Percentiles rank a stretch among this genome's conserved stretches.
Evolutionary conservation across 1,140 invertebrate genomes (phyloP).

Genomic region (Drosophila pseudoobscura): DNA sequence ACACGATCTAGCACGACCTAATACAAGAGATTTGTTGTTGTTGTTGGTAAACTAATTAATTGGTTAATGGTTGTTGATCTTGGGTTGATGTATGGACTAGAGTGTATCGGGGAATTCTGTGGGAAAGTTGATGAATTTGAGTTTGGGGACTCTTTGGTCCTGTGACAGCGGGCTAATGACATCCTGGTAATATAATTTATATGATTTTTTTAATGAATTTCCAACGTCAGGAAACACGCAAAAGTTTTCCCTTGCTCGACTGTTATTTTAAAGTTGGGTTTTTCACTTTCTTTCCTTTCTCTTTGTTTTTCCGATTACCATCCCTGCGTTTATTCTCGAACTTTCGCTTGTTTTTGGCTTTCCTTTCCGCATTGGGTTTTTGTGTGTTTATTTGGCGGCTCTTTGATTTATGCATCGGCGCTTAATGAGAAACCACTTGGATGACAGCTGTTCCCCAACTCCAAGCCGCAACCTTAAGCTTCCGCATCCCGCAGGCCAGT

Average conservation of each 20-base stretch:
- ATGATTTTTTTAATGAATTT: constrained; percentile 66
- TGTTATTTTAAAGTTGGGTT: constrained; percentile 19
- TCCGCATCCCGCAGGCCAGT: too few species aligned
- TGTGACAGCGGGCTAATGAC: constrained; percentile 18
- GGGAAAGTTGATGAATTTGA: too few species aligned
- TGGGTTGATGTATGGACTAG: too few species aligned
- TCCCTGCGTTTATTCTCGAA: too few species aligned
- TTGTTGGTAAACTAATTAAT: too few species aligned
- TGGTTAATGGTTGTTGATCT: too few species aligned
- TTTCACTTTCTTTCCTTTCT: not conserved
- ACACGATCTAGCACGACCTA: too few species aligned
- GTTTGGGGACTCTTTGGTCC: not conserved
- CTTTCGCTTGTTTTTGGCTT: constrained; percentile 6
- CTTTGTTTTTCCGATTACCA: not conserved
- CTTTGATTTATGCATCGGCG: constrained; percentile 71
- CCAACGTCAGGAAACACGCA: not conserved
- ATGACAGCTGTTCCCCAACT: constrained; percentile 21
- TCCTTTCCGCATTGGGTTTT: constrained; percentile 7
- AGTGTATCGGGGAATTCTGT: too few species aligned
- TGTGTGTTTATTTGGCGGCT: constrained; percentile 40
- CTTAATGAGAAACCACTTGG: constrained; percentile 69
- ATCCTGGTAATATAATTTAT: constrained; percentile 56
- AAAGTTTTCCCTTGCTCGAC: constrained; percentile 12
- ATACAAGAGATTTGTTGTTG: too few species aligned
- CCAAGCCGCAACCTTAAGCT: too few species aligned